These are phyloP conservation scores for Distichodus sexfasciatus DNA, from an alignment of 2,797 vertebrate genomes.

Conservation along the genomic window DNA sequence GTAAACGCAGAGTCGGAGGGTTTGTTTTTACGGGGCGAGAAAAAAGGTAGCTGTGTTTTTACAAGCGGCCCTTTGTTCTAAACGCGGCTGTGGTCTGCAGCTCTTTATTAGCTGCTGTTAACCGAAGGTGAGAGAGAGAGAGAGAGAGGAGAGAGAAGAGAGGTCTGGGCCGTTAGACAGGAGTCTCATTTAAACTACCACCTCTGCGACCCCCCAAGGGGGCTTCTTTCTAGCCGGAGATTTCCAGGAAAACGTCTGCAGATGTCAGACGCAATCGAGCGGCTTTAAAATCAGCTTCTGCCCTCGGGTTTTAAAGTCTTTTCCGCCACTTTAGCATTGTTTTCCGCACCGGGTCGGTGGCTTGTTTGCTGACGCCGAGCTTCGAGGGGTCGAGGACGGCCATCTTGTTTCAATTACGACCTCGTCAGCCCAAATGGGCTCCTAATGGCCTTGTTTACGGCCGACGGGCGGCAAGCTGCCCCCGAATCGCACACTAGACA, in stretches of 20 bases:
- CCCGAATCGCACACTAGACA: slow-evolving; percentile 36
- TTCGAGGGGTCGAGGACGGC: slow-evolving; percentile 1
- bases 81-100: slow-evolving; percentile 19
- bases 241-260: no score
- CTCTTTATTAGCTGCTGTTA: slow-evolving; percentile 38
- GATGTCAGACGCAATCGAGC: neutral
- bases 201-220: slow-evolving; percentile 10
- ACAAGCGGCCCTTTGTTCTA: slow-evolving; percentile 31
- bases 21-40: slow-evolving; percentile 15
- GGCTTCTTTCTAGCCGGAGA: slow-evolving; percentile 11
- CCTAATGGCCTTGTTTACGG: slow-evolving; percentile 68
- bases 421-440: slow-evolving; percentile 66
- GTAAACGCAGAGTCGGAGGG: neutral
- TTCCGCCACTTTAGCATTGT: slow-evolving; percentile 18
- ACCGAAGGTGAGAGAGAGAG: slow-evolving; percentile 14
- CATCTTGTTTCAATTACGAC: slow-evolving; percentile 68
- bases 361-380: slow-evolving; percentile 9
- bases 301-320: neutral
- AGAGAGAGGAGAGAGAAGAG: no score
- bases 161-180: slow-evolving; percentile 36
- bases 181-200: slow-evolving; percentile 22
- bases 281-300: neutral
- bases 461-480: slow-evolving; percentile 44
- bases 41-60: slow-evolving; percentile 14
- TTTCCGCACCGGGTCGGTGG: slow-evolving; percentile 20